These are phyloP conservation scores for Trachurus trachurus DNA, from an alignment of 2,797 vertebrate genomes.

Conservation along the genomic window DNA sequence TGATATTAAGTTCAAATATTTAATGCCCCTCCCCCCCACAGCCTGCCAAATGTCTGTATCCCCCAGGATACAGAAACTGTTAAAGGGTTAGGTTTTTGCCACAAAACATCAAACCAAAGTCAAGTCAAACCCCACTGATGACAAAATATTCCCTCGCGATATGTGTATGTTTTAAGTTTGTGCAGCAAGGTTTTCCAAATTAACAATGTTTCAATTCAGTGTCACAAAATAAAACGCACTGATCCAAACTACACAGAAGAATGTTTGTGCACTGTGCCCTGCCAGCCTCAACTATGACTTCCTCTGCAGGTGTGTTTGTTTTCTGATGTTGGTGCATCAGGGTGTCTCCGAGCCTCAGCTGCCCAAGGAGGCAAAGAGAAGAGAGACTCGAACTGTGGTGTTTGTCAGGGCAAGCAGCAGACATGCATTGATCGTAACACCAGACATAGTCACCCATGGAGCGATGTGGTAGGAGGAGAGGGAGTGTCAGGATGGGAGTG, in stretches of 20 bases:
- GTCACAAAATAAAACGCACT: conserved; percentile 27
- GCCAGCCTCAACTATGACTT: conserved; percentile 45
- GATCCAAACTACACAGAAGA: conserved; percentile 30
- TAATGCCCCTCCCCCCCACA: too few relatives aligned
- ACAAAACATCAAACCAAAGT: conserved; percentile 67
- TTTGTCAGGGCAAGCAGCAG: conserved; percentile 85
- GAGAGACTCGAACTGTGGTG: conserved; percentile 49
- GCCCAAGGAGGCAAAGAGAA: conserved; percentile 34
- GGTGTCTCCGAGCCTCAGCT: conserved; percentile 34
- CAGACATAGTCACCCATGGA: conserved; percentile 89
- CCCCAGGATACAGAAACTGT: too few relatives aligned
- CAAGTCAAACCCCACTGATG: conserved; percentile 57
- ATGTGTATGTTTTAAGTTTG: conserved; percentile 57
- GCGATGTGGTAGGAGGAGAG: conserved; percentile 84
- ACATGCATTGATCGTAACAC: conserved; percentile 87
- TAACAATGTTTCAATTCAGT: conserved; percentile 21
- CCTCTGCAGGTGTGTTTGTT: conserved; percentile 50
- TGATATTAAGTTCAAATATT: too few relatives aligned
- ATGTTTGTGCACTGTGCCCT: conserved; percentile 47
- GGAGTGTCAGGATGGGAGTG: conserved; percentile 87
- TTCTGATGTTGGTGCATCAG: conserved; percentile 27
- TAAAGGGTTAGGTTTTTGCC: conserved; percentile 69
- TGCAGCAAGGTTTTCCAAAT: conserved; percentile 36
- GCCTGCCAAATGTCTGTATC: too few relatives aligned
- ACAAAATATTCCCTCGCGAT: conserved; percentile 45